Evolutionary conservation across 2,888 invertebrate species (phyloP), one percentile per base, ranked within the genome.

Genomic region (Oligia latruncula): DNA sequence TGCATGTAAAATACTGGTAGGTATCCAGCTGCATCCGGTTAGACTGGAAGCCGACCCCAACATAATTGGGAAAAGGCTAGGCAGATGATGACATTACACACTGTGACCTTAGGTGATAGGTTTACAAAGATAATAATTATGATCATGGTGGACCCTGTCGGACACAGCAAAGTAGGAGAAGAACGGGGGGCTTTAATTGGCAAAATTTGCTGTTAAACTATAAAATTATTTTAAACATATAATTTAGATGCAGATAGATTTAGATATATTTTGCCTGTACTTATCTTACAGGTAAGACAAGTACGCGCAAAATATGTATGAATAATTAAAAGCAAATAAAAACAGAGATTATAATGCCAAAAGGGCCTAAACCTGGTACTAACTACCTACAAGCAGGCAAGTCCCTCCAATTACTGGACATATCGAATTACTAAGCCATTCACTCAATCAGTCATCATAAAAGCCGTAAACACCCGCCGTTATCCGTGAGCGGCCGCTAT

Each of bases 371-470:
- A 11, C 35, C 71, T 35, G 23, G 43, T 0, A 9, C 20, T 15
- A 74, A 29, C 17, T 13, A 70, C 17, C 66, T 9, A 60, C 17
- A 68, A 81, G n/a, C 46, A 40, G 11, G 11, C 52, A 55, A 35
- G 29, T 62, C 20, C 35, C 64, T 40, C 49, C 43, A 60, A 78
- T 74, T 62, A 65, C 65, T 65, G 71, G 35, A 58, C n/a, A 64
- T 78, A 78, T 83, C 23, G 68, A 83, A 87, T 87, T 83, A 78
- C 80, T n/a, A n/a, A 65, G 67, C 72, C 82, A 73, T 86, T 84
- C 80, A 73, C 52, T 73, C 72, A 87, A 87, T 80, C 84, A 84
- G 80, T 84, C 84, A 84, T 84, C 73, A 79, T 87, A 84, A 84
- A 84, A 73, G 58, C 43, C 64, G 58, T 84, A 75, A 87, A 84